These are phyloP conservation scores for Taeniopygia guttata DNA, from an alignment of 2,797 vertebrate species.

Conservation along the genomic window DNA sequence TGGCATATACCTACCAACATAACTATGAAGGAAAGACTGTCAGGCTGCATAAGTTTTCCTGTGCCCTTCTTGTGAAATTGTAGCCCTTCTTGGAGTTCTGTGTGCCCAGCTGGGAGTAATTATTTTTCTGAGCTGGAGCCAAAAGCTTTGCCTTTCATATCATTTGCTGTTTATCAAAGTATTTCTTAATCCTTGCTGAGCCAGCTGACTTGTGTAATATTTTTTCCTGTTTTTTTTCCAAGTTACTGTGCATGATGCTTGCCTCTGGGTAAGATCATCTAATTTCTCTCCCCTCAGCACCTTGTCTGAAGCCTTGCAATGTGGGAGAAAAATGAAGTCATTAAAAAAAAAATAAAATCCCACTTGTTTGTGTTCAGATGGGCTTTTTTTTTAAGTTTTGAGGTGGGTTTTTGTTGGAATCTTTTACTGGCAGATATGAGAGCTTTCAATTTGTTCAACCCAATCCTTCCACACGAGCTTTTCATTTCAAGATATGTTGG, in stretches of 20 bases:
- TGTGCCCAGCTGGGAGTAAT: slow-evolving; percentile 63
- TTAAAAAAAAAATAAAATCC: not conserved
- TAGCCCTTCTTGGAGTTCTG: slow-evolving; percentile 7
- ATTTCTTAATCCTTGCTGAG: slow-evolving; percentile 68
- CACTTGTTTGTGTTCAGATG: not conserved
- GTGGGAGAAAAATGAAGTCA: not conserved
- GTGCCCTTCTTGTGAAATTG: slow-evolving; percentile 33
- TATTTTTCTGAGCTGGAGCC: slow-evolving; percentile 50
- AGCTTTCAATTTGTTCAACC: not conserved
- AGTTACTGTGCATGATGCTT: slow-evolving; percentile 15
- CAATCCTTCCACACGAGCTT: not conserved
- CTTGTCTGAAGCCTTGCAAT: slow-evolving; percentile 17
- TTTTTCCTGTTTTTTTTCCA: slow-evolving; percentile 19
- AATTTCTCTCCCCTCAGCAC: not conserved
- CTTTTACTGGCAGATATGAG: not conserved
- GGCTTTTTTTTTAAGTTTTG: not conserved
- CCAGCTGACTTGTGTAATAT: slow-evolving; percentile 52
- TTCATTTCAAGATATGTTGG: not conserved
- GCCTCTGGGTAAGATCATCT: slow-evolving; percentile 44
- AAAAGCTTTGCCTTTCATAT: slow-evolving; percentile 62
- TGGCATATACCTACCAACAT: not conserved
- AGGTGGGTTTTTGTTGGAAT: not conserved
- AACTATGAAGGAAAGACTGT: not conserved
- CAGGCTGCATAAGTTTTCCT: slow-evolving; percentile 26
- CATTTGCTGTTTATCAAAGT: slow-evolving; percentile 67